Base-by-base conservation (phyloP, 2,888 invertebrate genomes). In the Seira musarum region DNA sequence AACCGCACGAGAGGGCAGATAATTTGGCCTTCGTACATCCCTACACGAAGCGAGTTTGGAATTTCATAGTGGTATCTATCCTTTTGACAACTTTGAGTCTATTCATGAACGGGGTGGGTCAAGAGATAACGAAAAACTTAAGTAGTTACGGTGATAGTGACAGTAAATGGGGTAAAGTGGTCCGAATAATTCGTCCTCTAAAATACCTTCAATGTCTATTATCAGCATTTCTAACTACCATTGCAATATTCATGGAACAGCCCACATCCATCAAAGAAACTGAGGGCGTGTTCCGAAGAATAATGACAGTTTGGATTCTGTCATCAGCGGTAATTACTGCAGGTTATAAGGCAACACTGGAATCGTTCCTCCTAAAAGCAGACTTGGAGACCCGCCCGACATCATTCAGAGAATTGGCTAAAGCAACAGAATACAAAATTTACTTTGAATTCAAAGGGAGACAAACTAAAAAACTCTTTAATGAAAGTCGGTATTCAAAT, bases 381-480 rank as follows among this genome's bases (percentile, higher is more conserved):
- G 64, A 24, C 15, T 15, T 22, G 21, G 64, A 64, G 21, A 2
- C 2, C 1, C 2, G 64, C 3, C 64, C 64, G 8, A 64, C 10
- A 1, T 25, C 24, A 1, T 22, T 64, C 13, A 2, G 5, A 1
- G 64, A 64, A n/a, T 17, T 64, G 64, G 22, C 22, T 13, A 21
- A 64, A 5, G 60, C n/a, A n/a, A 57, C 6, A n/a, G 15, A 64
- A 25, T 64, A 64, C 22, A 64, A 24, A 24, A 64, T 64, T 64
- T 64, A 64, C 22, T 24, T 25, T 13, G 64, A 64, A 64, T 13
- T 17, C 24, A 64, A 25, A 25, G 64, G 25, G 25, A 25, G n/a
- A n/a, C n/a, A n/a, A 64, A 15, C 25, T 21, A 15, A 13, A 5
- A 24, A 64, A 15, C 21, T 24, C 64, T 24, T 24, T 22, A 3